Evolutionary conservation across 2,888 invertebrate species (phyloP).

Genomic region (Notodonta ziczac): DNA sequence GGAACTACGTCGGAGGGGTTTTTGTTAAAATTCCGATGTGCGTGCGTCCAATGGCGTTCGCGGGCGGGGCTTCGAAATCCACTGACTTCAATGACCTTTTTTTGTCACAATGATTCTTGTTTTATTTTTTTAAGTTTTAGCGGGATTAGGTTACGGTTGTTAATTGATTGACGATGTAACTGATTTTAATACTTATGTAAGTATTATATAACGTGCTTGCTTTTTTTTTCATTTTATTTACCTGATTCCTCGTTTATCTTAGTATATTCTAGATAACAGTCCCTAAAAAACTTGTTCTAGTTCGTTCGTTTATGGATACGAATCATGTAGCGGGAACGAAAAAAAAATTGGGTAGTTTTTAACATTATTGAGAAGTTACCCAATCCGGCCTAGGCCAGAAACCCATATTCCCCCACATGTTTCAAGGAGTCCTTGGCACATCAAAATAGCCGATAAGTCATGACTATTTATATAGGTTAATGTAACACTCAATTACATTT

Average conservation of each 20-base stretch:
- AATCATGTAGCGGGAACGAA: too few relatives aligned
- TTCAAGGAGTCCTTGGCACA: not conserved
- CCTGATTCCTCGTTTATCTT: too few relatives aligned
- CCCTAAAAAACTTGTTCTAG: too few relatives aligned
- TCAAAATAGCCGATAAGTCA: not conserved
- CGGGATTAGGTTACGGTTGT: not conserved
- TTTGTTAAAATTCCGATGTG: conserved; percentile 81
- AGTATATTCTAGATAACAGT: too few relatives aligned
- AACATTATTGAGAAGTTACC: too few relatives aligned
- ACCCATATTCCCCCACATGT: too few relatives aligned
- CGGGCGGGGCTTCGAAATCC: conserved; percentile 81
- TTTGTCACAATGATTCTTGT: conserved; percentile 48
- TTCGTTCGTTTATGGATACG: too few relatives aligned
- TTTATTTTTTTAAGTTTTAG: conserved; percentile 13
- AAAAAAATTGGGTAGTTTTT: too few relatives aligned
- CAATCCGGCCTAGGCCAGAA: too few relatives aligned
- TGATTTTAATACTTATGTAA: not conserved
- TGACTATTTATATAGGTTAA: not conserved
- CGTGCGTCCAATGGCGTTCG: conserved; percentile 79
- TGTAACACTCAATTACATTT: conserved; percentile 5
- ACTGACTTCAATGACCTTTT: conserved; percentile 80
- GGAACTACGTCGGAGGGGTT: conserved; percentile 79
- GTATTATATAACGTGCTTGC: too few relatives aligned
- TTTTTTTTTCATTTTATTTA: too few relatives aligned
- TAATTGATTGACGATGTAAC: not conserved